Percentiles rank a stretch among this genome's conserved stretches.
Conservation (phyloP, 1,140 invertebrate genomes). For the Andricus grossulariae region DNA sequence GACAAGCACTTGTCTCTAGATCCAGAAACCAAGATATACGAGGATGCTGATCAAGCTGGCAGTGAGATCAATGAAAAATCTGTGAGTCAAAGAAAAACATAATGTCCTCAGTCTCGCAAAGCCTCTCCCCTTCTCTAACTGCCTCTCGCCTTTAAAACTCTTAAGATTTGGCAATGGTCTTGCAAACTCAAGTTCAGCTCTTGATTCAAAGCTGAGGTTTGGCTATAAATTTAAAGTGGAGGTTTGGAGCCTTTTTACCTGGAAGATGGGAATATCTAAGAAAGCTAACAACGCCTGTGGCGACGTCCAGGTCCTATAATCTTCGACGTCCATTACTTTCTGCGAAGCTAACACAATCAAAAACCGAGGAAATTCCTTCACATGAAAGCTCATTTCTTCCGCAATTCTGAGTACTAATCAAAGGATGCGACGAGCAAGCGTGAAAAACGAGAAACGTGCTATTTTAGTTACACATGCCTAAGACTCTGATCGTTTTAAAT, state of each 20-base stretch:
- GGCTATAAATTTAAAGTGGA: not conserved
- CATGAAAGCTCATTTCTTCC: slow-evolving; percentile 40
- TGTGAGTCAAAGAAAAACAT: slow-evolving; percentile 41
- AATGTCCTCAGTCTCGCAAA: slow-evolving; percentile 38
- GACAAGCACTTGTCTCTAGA: slow-evolving; percentile 31
- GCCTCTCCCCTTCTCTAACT: slow-evolving; percentile 54
- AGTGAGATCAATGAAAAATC: slow-evolving; percentile 47
- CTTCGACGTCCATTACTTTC: slow-evolving; percentile 19
- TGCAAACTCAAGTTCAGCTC: not conserved
- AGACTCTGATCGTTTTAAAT: slow-evolving; percentile 47
- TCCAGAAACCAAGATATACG: slow-evolving; percentile 41
- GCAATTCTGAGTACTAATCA: slow-evolving; percentile 54
- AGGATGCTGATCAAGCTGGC: slow-evolving; percentile 46
- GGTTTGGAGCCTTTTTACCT: not conserved
- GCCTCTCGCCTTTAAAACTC: not conserved
- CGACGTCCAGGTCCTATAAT: slow-evolving; percentile 26
- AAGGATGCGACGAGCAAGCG: slow-evolving; percentile 44
- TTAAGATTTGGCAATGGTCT: not conserved
- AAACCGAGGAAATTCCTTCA: slow-evolving; percentile 18
- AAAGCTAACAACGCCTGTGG: slow-evolving; percentile 18
- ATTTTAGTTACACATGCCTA: slow-evolving; percentile 41
- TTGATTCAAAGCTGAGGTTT: not conserved
- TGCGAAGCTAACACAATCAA: slow-evolving; percentile 10
- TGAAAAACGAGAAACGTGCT: slow-evolving; percentile 35
- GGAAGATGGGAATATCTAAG: slow-evolving; percentile 25